These are phyloP conservation scores for Sinelater perroti DNA, from an alignment of 2,888 invertebrate species.

Conservation along the genomic window DNA sequence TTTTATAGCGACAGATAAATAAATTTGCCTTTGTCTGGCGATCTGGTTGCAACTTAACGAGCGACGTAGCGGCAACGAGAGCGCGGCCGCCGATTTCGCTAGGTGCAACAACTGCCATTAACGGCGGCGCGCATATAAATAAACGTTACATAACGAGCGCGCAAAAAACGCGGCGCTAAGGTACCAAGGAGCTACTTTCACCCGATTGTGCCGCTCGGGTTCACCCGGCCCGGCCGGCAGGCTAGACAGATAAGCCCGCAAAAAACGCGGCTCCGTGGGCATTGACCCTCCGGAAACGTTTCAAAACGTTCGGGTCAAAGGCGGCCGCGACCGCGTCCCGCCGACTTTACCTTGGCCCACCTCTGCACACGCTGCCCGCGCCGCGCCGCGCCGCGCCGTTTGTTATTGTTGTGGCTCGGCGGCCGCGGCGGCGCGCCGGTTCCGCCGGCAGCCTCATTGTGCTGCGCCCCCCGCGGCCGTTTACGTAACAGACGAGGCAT, in stretches of 20 bases:
- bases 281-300: constrained; percentile 38
- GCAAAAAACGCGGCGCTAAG: constrained; percentile 29
- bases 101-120: constrained; percentile 24
- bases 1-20: too few relatives aligned
- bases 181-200: constrained; percentile 28
- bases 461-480: too few relatives aligned
- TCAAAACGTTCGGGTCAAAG: constrained; percentile 34
- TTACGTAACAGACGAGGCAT: too few relatives aligned
- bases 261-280: constrained; percentile 36
- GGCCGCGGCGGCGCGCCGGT: too few relatives aligned
- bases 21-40: too few relatives aligned
- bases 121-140: constrained; percentile 30
- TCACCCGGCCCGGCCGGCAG: constrained; percentile 33
- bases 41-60: not conserved
- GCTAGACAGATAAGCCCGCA: constrained; percentile 38
- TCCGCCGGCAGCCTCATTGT: too few relatives aligned
- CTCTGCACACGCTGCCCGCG: constrained; percentile 21
- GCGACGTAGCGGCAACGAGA: not conserved
- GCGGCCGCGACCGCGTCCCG: constrained; percentile 31
- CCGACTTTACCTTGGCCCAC: constrained; percentile 36
- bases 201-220: constrained; percentile 34
- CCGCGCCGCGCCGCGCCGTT: constrained; percentile 18
- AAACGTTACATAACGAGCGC: constrained; percentile 29
- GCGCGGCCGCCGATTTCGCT: constrained; percentile 2
- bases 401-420: constrained; percentile 21